These are phyloP conservation scores for Rotaria macrura DNA, from an alignment of 2,888 invertebrate genomes.

Conservation along the genomic window DNA sequence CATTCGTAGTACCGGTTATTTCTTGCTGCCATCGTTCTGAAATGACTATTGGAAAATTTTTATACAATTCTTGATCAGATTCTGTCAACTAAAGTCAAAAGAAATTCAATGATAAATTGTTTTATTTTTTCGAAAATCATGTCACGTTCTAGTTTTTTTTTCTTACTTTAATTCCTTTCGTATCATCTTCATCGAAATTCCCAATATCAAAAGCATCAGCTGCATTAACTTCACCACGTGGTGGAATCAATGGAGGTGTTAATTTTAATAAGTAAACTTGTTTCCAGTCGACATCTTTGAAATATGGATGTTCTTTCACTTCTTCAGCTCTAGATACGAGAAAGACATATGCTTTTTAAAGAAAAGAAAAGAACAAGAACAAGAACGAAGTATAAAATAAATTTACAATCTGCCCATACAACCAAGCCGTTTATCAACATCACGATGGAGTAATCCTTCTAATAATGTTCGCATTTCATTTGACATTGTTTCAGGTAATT, in stretches of 20 bases:
- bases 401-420: constrained; percentile 40
- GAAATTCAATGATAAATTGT: not conserved
- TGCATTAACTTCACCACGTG: constrained; percentile 95
- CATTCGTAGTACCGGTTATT: constrained; percentile 61
- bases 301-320: constrained; percentile 92
- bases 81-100: constrained; percentile 60
- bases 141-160: no score
- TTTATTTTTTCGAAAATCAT: not conserved
- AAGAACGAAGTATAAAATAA: not conserved
- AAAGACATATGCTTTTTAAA: not conserved
- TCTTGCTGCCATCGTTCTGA: constrained; percentile 99
- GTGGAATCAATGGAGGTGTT: constrained; percentile 92
- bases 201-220: constrained; percentile 99
- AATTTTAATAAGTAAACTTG: constrained; percentile 97
- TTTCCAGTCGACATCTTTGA: constrained; percentile 95
- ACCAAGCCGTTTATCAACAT: constrained; percentile 83
- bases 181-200: constrained; percentile 98
- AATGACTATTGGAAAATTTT: constrained; percentile 92
- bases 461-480: constrained; percentile 76
- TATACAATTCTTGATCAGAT: constrained; percentile 90
- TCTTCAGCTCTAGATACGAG: constrained; percentile 72
- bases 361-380: not conserved
- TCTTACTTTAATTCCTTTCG: constrained; percentile 78
- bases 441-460: constrained; percentile 80
- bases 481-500: constrained; percentile 90